phyloP scores from a whole-genome alignment of 2,113 vertebrate genomes.

The Neogobius melanostomus region DNA sequence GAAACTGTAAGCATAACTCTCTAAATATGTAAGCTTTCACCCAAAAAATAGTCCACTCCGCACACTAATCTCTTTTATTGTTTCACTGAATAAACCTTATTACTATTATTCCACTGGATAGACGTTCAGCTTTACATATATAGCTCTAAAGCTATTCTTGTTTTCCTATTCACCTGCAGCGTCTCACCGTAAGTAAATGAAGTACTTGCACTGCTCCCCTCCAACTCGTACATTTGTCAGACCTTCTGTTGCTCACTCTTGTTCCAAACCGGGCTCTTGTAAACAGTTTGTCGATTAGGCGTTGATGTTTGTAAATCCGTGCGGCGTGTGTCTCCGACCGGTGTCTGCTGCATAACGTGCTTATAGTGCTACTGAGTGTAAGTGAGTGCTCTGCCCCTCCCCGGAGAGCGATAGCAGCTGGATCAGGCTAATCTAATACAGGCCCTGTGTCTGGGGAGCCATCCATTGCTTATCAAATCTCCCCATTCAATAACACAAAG shows the following conservation, averaged over 20 bases:
- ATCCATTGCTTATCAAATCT: conserved; percentile 75
- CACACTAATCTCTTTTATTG: no score
- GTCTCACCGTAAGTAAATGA: no score
- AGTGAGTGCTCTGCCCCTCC: conserved; percentile 72
- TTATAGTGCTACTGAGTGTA: conserved; percentile 69
- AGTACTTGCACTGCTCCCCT: conserved; percentile 10
- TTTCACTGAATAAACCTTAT: no score
- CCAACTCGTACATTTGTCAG: conserved; percentile 36
- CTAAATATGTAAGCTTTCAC: no score
- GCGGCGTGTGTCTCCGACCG: conserved; percentile 58
- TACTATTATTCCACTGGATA: no score
- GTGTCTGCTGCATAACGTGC: conserved; percentile 69
- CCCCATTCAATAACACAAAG: conserved; percentile 70
- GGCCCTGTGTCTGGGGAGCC: conserved; percentile 68
- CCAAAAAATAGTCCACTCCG: no score
- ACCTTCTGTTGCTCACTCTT: conserved; percentile 41
- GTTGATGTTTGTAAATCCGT: conserved; percentile 64
- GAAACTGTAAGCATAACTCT: no score
- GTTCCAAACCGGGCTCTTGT: conserved; percentile 42
- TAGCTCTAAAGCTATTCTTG: no score
- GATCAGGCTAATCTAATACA: conserved; percentile 77
- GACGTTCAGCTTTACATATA: no score
- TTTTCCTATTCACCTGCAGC: no score
- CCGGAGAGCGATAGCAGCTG: conserved; percentile 75
- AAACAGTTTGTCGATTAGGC: conserved; percentile 70